These are phyloP conservation scores for Homarus americanus DNA, from an alignment of 1,140 invertebrate genomes.

Conservation along the genomic window DNA sequence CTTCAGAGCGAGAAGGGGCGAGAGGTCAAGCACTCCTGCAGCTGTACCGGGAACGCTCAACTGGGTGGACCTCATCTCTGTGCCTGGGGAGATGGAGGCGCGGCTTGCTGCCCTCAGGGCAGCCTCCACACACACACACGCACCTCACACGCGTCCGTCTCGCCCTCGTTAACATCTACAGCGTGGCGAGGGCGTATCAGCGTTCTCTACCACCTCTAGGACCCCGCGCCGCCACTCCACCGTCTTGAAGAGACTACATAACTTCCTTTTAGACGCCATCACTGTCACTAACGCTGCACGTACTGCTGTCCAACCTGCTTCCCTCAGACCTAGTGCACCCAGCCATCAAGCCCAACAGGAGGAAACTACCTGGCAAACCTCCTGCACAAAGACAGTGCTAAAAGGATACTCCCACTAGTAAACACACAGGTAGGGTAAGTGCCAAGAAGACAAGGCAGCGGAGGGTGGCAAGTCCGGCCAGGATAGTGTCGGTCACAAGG, in stretches of 20 bases:
- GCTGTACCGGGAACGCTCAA: constrained; percentile 54
- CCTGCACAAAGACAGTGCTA: not conserved
- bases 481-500: not conserved
- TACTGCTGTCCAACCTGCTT: constrained; percentile 44
- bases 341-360: constrained; percentile 39
- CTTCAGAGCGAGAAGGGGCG: constrained; percentile 72
- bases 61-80: constrained; percentile 45
- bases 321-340: constrained; percentile 54
- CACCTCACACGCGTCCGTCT: constrained; percentile 66
- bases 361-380: not conserved
- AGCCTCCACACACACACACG: constrained; percentile 57
- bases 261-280: constrained; percentile 67
- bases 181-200: constrained; percentile 63
- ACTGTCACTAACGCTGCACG: constrained; percentile 57
- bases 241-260: constrained; percentile 55
- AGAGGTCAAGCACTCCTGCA: constrained; percentile 53
- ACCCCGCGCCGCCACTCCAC: constrained; percentile 27
- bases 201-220: constrained; percentile 62
- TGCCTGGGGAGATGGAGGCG: constrained; percentile 68
- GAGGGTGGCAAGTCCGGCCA: no score
- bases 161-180: constrained; percentile 70
- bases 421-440: not conserved
- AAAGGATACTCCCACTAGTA: not conserved
- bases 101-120: constrained; percentile 64
- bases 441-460: no score